phyloP scores from a whole-genome alignment of 2,888 invertebrate species.

The Dasypolia templi region DNA sequence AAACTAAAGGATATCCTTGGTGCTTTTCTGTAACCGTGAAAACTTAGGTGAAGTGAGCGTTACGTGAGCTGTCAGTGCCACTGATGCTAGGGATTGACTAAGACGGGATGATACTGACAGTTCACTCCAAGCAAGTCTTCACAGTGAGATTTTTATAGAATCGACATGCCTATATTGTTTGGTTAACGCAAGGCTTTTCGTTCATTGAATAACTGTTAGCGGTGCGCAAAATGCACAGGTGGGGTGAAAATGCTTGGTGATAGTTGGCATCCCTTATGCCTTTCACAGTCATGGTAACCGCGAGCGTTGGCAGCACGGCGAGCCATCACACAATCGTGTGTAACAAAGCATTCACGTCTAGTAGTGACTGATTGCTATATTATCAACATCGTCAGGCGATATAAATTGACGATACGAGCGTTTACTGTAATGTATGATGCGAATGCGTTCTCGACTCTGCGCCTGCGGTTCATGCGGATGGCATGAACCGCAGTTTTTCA shows the following conservation, averaged over 20 bases:
- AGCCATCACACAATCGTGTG: background rate
- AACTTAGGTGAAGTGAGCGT: no score
- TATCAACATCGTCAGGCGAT: constrained; percentile 17
- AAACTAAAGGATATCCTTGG: no score
- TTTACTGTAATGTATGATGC: constrained; percentile 20
- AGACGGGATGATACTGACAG: no score
- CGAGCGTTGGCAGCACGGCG: background rate
- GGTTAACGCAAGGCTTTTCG: background rate
- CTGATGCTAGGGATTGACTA: no score
- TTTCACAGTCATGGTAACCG: constrained; percentile 6
- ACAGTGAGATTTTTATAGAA: no score
- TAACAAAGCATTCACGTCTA: constrained; percentile 12
- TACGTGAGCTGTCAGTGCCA: no score
- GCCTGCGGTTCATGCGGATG: background rate
- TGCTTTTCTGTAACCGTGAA: no score
- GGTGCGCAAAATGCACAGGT: background rate
- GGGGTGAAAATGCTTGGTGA: background rate
- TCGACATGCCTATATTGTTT: no score
- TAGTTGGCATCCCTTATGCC: constrained; percentile 1
- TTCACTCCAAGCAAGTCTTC: no score
- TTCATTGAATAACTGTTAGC: background rate
- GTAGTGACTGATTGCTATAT: constrained; percentile 19
- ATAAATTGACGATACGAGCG: constrained; percentile 23
- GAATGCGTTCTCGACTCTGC: constrained; percentile 17
- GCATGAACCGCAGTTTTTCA: no score